Evolutionary conservation across 1,140 invertebrate genomes (phyloP).

Genomic region (Cyclina sinensis): DNA sequence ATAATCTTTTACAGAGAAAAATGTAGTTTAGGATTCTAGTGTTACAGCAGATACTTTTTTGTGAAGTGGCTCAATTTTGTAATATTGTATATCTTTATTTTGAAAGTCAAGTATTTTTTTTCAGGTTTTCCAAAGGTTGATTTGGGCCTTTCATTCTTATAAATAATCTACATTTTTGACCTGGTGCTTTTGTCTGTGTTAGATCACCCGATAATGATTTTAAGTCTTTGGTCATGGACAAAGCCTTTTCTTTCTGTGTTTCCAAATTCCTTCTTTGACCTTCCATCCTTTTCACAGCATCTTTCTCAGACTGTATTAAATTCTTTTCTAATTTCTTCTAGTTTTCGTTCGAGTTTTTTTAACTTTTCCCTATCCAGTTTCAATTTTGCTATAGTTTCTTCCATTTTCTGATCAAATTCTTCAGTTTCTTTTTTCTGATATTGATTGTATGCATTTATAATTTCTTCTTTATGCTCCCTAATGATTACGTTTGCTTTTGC

Average conservation of each 20-base stretch:
- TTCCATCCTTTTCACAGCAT: not conserved
- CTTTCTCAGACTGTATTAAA: not conserved
- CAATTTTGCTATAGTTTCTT: not conserved
- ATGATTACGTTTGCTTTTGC: not conserved
- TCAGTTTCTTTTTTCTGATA: not conserved
- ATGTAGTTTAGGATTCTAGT: not conserved
- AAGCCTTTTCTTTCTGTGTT: not conserved
- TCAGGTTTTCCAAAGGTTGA: not conserved
- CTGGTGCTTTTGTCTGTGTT: not conserved
- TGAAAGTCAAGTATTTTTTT: conserved; percentile 4
- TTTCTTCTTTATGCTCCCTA: not conserved
- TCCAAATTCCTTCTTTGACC: not conserved
- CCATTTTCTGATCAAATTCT: conserved; percentile 2
- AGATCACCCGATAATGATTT: not conserved
- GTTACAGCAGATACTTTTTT: not conserved
- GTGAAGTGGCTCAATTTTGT: not conserved
- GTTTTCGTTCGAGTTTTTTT: not conserved
- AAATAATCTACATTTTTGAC: conserved; percentile 2
- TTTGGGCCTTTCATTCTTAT: not conserved
- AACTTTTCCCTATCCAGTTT: not conserved
- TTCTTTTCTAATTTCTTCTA: not conserved
- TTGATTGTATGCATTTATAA: not conserved
- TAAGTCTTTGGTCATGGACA: not conserved
- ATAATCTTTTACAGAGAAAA: not conserved
- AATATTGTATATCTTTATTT: not conserved